A percentile compares a stretch with the other conserved stretches of the same genome.
Conservation (phyloP, 2,888 invertebrate genomes). For the Papilio protenor region DNA sequence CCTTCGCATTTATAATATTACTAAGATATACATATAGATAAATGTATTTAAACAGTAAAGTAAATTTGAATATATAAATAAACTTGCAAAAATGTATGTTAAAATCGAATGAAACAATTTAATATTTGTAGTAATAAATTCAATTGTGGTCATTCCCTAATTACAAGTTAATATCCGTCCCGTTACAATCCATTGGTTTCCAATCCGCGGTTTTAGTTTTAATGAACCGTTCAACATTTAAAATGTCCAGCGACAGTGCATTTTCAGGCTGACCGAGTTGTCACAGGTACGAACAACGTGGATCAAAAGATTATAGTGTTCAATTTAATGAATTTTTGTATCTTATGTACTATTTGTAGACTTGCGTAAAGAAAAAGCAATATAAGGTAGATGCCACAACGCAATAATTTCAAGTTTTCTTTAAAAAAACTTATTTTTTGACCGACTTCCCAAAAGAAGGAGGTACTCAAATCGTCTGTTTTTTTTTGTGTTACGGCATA, state of each 20-base stretch:
- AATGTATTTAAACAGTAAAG: background rate
- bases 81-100: background rate
- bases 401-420: too few species aligned
- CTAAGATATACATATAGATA: too few species aligned
- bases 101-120: slow-evolving; percentile 19
- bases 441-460: too few species aligned
- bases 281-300: background rate
- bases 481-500: too few species aligned
- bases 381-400: too few species aligned
- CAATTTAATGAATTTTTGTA: background rate
- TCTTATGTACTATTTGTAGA: background rate
- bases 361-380: too few species aligned
- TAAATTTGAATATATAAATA: background rate
- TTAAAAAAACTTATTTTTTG: too few species aligned
- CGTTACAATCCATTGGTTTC: slow-evolving; percentile 36
- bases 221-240: slow-evolving; percentile 31
- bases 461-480: too few species aligned
- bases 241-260: slow-evolving; percentile 26
- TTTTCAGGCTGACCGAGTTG: background rate
- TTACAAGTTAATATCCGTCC: slow-evolving; percentile 39
- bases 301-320: background rate
- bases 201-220: slow-evolving; percentile 40
- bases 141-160: slow-evolving; percentile 37
- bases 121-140: slow-evolving; percentile 35
- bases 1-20: too few species aligned